Evolutionary conservation across 1,140 invertebrate genomes (phyloP).

Genomic region (Danaus plexippus): DNA sequence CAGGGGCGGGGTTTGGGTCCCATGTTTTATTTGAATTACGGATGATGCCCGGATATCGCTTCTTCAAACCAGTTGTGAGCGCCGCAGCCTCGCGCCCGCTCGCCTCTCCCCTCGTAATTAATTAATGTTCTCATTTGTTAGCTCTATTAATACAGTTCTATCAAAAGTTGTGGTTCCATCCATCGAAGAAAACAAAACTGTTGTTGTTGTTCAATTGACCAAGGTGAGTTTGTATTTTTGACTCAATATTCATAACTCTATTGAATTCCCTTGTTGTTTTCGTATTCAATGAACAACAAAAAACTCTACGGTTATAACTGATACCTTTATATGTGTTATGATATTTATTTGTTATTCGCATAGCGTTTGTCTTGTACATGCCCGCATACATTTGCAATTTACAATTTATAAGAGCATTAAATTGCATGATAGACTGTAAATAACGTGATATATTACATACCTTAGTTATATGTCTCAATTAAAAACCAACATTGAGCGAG

Average conservation of each 20-base stretch:
- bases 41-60: slow-evolving; percentile 55
- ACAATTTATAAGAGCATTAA: slow-evolving; percentile 37
- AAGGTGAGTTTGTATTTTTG: no score
- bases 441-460: slow-evolving; percentile 14
- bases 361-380: no score
- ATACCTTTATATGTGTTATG: no score
- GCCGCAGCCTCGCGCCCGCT: slow-evolving; percentile 55
- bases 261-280: no score
- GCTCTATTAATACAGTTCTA: slow-evolving; percentile 21
- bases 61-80: slow-evolving; percentile 60
- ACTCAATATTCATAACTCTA: no score
- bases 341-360: no score
- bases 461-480: slow-evolving; percentile 32
- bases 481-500: slow-evolving; percentile 24
- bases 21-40: slow-evolving; percentile 70
- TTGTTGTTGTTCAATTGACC: no score
- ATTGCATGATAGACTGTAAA: neutral
- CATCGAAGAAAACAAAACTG: no score
- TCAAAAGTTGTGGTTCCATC: no score
- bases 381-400: slow-evolving; percentile 39
- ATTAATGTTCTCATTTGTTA: slow-evolving; percentile 69
- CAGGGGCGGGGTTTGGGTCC: slow-evolving; percentile 62
- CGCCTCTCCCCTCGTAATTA: slow-evolving; percentile 64
- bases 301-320: no score
- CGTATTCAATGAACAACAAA: no score